Conservation (phyloP, 2,113 vertebrate species). For the Protomyctophum bolini region DNA sequence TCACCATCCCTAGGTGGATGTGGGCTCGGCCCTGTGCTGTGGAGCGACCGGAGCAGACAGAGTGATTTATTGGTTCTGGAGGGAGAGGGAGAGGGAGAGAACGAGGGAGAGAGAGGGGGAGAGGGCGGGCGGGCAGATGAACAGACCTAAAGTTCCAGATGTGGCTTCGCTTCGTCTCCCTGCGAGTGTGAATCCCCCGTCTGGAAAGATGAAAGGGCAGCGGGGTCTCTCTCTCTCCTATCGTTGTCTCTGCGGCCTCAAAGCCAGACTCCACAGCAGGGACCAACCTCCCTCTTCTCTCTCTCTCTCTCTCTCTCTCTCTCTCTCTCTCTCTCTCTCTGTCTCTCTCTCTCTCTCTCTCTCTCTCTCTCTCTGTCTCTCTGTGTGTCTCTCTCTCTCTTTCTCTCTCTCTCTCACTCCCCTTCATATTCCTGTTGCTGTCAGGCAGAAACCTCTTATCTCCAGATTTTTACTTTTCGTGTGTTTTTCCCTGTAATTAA, state of each 20-base stretch:
- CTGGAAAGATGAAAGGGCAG: constrained; percentile 61
- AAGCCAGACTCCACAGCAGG: constrained; percentile 42
- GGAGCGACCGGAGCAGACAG: constrained; percentile 29
- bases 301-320: background rate
- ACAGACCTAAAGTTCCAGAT: constrained; percentile 62
- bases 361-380: no score
- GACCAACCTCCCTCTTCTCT: constrained; percentile 24
- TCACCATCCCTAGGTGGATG: constrained; percentile 18
- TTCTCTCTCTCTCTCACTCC: no score
- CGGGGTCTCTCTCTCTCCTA: constrained; percentile 4
- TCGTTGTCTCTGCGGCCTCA: constrained; percentile 34
- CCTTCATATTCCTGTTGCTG: no score
- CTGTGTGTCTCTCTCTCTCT: constrained; percentile 10
- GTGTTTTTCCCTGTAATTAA: no score
- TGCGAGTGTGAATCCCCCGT: constrained; percentile 37
- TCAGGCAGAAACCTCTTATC: no score
- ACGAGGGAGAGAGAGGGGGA: constrained; percentile 36
- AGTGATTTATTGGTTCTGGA: constrained; percentile 61
- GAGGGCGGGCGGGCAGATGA: constrained; percentile 44
- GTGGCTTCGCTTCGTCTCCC: constrained; percentile 41
- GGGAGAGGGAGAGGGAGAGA: background rate
- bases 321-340: constrained; percentile 1
- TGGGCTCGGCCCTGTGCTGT: constrained; percentile 16
- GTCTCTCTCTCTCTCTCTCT: background rate
- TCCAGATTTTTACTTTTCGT: no score